Base-by-base conservation (phyloP, 2,113 vertebrate species). In the Scomber japonicus region DNA sequence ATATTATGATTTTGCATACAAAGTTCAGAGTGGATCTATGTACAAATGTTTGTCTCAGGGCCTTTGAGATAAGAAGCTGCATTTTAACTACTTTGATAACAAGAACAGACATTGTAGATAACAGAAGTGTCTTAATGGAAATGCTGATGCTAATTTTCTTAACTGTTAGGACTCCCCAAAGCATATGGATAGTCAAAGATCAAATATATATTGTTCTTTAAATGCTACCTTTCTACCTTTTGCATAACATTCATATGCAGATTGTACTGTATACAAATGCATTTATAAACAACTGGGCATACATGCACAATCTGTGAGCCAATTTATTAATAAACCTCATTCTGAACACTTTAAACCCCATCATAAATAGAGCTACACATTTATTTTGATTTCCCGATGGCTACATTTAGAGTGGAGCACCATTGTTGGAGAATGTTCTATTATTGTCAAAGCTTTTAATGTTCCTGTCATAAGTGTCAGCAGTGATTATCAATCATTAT, bases 391-490 rank as follows among this genome's bases (percentile, higher is more conserved):
- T 9, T 16, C 19, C 31, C 7, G 35, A 64, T 10, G 16, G 21
- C 6, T 1, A 44, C 11, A 56, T 57, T 78, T 83, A 31, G 46
- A 65, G 30, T 11, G 31, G 11, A 51, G 17, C 57, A 54, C 14
- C 5, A 11, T 56, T 31, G 48, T 46, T 55, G 5, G 14, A 62
- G 48, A 59, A 75, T 63, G 60, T 71, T 75, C 45, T 69, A 70
- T 87, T 83, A 76, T 73, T 73, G 66, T 88, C 74, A 31, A 3
- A 55, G 31, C 59, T 78, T 68, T 72, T 40, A 64, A 64, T 61
- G 40, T 81, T 70, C 44, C 63, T 83, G 64, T 77, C 80, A 78
- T 30, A 51, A 64, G 78, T 48, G 62, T 64, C 57, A 54, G 78
- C 72, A 78, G 49, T 0, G 5, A 55, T 73, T 85, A 67, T 85